Evolutionary conservation across 1,140 invertebrate genomes (phyloP).

Genomic region (Artemia franciscana): DNA sequence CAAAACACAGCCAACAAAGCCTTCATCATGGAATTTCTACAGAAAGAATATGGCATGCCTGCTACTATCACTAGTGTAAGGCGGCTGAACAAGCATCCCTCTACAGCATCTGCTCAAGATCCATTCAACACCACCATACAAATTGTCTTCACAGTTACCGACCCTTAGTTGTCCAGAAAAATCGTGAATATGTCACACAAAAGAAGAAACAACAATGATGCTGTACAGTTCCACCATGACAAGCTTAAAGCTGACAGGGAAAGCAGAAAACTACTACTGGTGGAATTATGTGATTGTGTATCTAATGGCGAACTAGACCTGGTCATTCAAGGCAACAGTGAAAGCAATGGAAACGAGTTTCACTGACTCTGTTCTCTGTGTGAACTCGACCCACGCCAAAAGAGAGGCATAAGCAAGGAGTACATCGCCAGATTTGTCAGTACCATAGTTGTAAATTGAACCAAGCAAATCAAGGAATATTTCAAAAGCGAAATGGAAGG

Average conservation of each 20-base stretch:
- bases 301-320: too few species aligned
- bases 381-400: neutral
- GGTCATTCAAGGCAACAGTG: too few species aligned
- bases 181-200: neutral
- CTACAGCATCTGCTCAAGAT: neutral
- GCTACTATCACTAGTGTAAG: too few species aligned
- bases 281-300: too few species aligned
- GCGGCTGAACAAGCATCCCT: too few species aligned
- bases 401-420: neutral
- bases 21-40: too few species aligned
- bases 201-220: neutral
- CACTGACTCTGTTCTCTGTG: neutral
- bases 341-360: neutral
- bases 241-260: too few species aligned
- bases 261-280: too few species aligned
- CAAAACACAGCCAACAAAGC: too few species aligned
- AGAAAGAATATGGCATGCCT: too few species aligned
- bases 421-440: neutral
- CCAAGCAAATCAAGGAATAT: neutral
- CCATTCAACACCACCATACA: neutral
- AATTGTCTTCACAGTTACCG: neutral
- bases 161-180: neutral
- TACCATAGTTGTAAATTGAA: neutral
- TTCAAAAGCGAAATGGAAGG: neutral
- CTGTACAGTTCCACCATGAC: too few species aligned